Evolutionary conservation across 2,888 invertebrate genomes (phyloP), one percentile per base, ranked within the genome.

Genomic region (Mythimna lalbum): DNA sequence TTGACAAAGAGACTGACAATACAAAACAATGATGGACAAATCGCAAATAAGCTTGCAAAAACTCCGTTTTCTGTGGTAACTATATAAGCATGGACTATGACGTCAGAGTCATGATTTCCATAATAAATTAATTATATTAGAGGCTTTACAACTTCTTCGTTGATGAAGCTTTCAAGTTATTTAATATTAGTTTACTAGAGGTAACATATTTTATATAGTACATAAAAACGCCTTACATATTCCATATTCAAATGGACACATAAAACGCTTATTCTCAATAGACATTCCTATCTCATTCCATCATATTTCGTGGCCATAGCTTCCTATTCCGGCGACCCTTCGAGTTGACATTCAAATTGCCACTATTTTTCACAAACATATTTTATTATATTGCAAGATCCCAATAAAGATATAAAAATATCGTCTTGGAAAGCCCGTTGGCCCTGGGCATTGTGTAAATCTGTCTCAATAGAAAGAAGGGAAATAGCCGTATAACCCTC

Each of bases 401-500:
- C 82, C 88, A 86, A 90, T 89, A 92, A 91, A 92, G 91, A 91
- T 92, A 90, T 89, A 88, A 85, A 88, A 90, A 90, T 89, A 86
- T 87, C 87, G 90, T 92, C 88, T 89, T 83, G 85, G 55, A 73
- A 76, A 85, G 86, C 86, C 87, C 86, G 83, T 86, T 78, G 85
- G 91, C 90, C 89, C 77, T 80, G 85, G 93, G 93, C 93, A 87
- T 87, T 89, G 89, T 89, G 90, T 90, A 91, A 93, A 93, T 92
- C 92, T 91, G 91, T 91, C 90, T 86, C 86, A 84, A 87, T 87
- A 89, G 89, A 78, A 89, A 91, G 90, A 87, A 87, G 90, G 90
- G 88, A 93, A 92, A 91, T 90, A 85, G 89, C 88, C 90, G 82
- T 88, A 90, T 90, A 91, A 92, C 92, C 92, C 92, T 88, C 89